A percentile compares a stretch with the other conserved stretches of the same genome.
Conservation (phyloP, 2,888 invertebrate genomes). For the Iphiclides podalirius region DNA sequence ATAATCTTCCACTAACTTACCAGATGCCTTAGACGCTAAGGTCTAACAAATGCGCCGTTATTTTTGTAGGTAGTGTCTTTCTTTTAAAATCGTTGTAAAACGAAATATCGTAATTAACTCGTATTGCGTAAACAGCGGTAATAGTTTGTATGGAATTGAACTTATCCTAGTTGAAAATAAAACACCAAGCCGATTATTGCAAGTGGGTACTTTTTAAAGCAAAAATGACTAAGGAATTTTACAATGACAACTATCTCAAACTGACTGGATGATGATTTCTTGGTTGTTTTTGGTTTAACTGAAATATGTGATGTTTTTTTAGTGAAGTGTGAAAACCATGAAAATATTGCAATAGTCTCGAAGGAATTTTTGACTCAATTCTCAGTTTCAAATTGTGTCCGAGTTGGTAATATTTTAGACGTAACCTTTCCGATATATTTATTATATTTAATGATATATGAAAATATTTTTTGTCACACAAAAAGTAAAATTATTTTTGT, state of each 20-base stretch:
- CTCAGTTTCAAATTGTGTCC: no score
- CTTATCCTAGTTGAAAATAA: constrained; percentile 10
- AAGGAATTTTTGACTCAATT: background rate
- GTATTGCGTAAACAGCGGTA: no score
- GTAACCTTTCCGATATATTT: constrained; percentile 25
- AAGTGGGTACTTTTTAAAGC: background rate
- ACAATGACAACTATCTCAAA: background rate
- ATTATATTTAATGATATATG: constrained; percentile 40
- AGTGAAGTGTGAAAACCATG: constrained; percentile 4
- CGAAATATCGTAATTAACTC: no score
- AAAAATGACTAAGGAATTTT: background rate
- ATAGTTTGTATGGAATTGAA: constrained; percentile 15
- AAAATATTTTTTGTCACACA: constrained; percentile 49
- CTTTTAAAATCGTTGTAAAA: no score
- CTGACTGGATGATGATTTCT: constrained; percentile 8
- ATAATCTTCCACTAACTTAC: background rate
- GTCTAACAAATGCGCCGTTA: no score
- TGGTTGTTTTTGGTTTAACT: constrained; percentile 8
- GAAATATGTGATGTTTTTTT: constrained; percentile 16
- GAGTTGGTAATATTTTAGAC: background rate
- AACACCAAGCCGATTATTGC: constrained; percentile 1
- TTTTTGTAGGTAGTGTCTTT: no score
- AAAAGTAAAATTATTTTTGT: constrained; percentile 43
- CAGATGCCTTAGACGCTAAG: background rate
- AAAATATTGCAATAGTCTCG: constrained; percentile 2